Evolutionary conservation across 2,888 invertebrate genomes (phyloP).

Genomic region (Imbricaverruca yamaguchii): DNA sequence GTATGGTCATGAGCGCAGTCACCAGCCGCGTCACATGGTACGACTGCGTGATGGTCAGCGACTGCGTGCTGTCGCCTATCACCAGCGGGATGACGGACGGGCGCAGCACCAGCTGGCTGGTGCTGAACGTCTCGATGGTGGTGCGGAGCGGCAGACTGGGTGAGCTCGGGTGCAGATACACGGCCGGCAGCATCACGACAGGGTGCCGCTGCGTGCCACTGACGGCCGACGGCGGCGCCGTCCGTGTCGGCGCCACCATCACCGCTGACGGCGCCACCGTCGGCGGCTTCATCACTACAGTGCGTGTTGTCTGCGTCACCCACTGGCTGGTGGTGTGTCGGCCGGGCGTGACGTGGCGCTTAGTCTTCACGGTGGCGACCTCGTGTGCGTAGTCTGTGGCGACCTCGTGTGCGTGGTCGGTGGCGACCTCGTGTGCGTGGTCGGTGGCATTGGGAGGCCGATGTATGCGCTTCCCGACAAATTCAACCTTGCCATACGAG

Average conservation of each 20-base stretch:
- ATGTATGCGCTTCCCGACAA: background rate
- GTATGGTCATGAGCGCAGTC: constrained; percentile 81
- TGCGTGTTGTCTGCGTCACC: constrained; percentile 33
- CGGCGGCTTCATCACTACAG: constrained; percentile 27
- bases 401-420: constrained; percentile 28
- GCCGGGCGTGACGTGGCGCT: constrained; percentile 32
- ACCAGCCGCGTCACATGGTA: constrained; percentile 78
- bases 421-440: no score
- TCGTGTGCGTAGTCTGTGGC: constrained; percentile 28
- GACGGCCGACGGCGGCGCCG: background rate
- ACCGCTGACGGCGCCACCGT: background rate
- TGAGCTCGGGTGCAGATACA: constrained; percentile 12
- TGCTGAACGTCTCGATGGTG: constrained; percentile 81
- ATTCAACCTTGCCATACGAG: no score
- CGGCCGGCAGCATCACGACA: background rate
- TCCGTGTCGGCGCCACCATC: background rate
- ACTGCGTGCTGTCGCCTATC: constrained; percentile 60
- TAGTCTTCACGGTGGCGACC: constrained; percentile 30
- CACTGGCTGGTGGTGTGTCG: constrained; percentile 31
- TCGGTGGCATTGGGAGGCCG: constrained; percentile 25
- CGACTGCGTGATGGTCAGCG: constrained; percentile 74
- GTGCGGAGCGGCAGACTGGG: background rate
- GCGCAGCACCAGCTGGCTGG: constrained; percentile 77
- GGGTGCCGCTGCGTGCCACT: background rate
- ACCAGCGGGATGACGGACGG: constrained; percentile 81